Evolutionary conservation across 2,113 vertebrate species (phyloP).

Genomic region (Menura novaehollandiae): DNA sequence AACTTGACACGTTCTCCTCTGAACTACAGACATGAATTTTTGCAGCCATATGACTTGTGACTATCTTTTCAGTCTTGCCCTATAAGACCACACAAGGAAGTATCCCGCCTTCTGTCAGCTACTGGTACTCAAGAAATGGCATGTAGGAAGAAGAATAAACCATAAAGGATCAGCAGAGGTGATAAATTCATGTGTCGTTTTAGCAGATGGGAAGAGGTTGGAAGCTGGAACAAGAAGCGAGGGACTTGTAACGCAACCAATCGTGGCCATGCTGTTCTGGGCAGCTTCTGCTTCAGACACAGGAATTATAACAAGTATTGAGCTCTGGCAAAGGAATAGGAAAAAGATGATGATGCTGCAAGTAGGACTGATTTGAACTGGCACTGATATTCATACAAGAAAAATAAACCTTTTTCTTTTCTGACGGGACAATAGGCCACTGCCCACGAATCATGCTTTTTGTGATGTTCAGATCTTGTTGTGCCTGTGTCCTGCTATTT

Average conservation of each 20-base stretch:
- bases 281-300: background rate
- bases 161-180: background rate
- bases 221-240: background rate
- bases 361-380: background rate
- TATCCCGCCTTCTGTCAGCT: background rate
- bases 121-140: background rate
- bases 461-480: background rate
- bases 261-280: fast-evolving
- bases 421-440: background rate
- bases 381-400: background rate
- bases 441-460: background rate
- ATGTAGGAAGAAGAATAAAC: background rate
- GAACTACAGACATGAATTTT: background rate
- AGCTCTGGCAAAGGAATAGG: background rate
- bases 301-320: background rate
- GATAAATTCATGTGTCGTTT: background rate
- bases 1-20: background rate
- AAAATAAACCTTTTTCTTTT: background rate
- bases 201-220: background rate
- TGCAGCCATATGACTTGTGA: background rate
- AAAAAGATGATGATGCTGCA: background rate
- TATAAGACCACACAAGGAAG: background rate
- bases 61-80: background rate
- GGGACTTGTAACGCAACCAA: background rate
- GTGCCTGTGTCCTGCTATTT: background rate